Evolutionary conservation across 2,113 vertebrate species (phyloP), one percentile per base, ranked within the genome.

Genomic region (Lucifuga dentata): DNA sequence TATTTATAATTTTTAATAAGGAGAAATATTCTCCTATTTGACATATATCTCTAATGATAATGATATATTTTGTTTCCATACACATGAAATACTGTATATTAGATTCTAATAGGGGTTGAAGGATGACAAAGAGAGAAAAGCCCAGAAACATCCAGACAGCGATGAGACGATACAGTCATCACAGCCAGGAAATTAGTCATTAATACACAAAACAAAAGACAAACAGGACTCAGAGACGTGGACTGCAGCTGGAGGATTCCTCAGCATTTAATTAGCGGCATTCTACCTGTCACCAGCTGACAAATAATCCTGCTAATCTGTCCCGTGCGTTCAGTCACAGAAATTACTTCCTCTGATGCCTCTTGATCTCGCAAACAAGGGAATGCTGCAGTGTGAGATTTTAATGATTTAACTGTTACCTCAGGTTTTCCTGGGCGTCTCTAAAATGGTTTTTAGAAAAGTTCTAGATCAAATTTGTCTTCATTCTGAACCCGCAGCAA

Each of bases 191-290:
- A 78, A 67, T 19, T 12, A 19, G 40, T 55, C 49, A 41, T 8
- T 41, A 26, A 53, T 38, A 45, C 59, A 15, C 21, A 44, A 38
- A 71, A 65, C 46, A 46, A 46, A 49, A 53, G 0, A 11, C 59
- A 56, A 55, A 45, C 16, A 43, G 43, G 20, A 29, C 16, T 57
- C 12, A 8, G 21, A 53, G 50, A 26, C 40, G 21, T 13, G 21
- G 21, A 12, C 61, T 48, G 15, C 36, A 76, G 59, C 68, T 40
- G 68, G 63, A 69, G 52, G 46, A 58, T 57, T 62, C 55, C 66
- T 67, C 40, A 9, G 9, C 41, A 51, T 69, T 70, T 76, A 76
- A 84, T 84, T 73, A 76, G 56, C 64, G 56, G 35, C 57, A 81
- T 29, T 78, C 62, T 51, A 56, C 23, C 24, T 35, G 38, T 63